Conservation (phyloP, 1,140 invertebrate species). For the Luehdorfia chinensis region DNA sequence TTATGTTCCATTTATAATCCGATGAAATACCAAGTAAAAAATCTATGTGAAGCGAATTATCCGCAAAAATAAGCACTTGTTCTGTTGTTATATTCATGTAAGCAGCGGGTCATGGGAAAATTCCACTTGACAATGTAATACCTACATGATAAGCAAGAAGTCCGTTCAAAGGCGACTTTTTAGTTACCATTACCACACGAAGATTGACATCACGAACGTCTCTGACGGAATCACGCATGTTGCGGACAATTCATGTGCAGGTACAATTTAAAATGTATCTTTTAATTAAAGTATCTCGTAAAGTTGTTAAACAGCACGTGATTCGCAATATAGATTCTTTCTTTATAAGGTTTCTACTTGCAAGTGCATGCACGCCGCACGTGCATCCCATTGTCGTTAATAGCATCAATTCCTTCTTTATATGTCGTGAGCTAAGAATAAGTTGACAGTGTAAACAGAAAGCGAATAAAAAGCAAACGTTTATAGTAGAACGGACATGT, state of each 20-base stretch:
- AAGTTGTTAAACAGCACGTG: too few species aligned
- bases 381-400: conserved; percentile 2
- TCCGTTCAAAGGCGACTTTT: neutral
- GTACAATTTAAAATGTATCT: too few species aligned
- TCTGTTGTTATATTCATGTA: conserved; percentile 5
- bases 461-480: conserved; percentile 2
- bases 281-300: too few species aligned
- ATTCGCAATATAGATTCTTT: conserved; percentile 3
- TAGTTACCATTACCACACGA: neutral
- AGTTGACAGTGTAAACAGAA: conserved; percentile 5
- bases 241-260: too few species aligned
- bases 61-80: conserved; percentile 1
- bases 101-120: conserved; percentile 1
- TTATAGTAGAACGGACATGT: too few species aligned
- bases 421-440: conserved; percentile 8
- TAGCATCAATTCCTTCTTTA: conserved; percentile 8
- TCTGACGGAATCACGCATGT: too few species aligned
- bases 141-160: neutral
- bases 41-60: neutral
- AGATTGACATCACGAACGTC: neutral
- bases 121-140: neutral
- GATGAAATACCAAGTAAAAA: too few species aligned
- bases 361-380: neutral
- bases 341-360: conserved; percentile 3
- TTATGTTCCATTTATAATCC: too few species aligned